phyloP scores from a whole-genome alignment of 2,797 vertebrate genomes.

The Phalloptychus januarius region DNA sequence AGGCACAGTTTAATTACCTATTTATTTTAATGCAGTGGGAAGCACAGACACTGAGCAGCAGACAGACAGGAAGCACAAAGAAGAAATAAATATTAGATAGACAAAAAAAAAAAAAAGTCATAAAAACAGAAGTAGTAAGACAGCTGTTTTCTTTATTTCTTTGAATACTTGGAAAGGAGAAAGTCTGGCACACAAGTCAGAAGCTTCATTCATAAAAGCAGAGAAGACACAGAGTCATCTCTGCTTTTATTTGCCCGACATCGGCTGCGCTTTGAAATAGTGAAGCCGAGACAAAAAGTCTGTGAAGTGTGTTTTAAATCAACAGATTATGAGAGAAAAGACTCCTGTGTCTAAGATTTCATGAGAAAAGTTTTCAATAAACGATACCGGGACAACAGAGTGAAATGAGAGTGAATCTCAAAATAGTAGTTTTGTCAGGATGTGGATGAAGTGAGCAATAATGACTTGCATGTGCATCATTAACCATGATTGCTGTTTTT shows the following conservation, averaged over 20 bases:
- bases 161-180: background rate
- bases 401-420: background rate
- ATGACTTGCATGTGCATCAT: background rate
- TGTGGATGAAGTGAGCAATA: background rate
- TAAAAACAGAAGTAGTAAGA: conserved; percentile 4
- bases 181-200: conserved; percentile 20
- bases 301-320: conserved; percentile 41
- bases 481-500: background rate
- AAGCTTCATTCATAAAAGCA: background rate
- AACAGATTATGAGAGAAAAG: conserved; percentile 50
- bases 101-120: background rate
- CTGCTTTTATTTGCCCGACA: conserved; percentile 47
- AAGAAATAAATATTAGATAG: conserved; percentile 22
- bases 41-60: conserved; percentile 9
- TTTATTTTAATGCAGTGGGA: conserved; percentile 67
- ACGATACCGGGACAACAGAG: background rate
- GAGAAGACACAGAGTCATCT: conserved; percentile 45
- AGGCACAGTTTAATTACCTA: conserved; percentile 73
- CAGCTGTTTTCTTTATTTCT: background rate
- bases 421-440: background rate
- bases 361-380: background rate
- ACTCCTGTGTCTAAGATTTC: background rate
- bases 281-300: conserved; percentile 30
- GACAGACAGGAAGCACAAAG: background rate
- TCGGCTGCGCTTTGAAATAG: conserved; percentile 37